Base-by-base conservation (phyloP, 2,797 vertebrate genomes). In the Scarus forsteni region DNA sequence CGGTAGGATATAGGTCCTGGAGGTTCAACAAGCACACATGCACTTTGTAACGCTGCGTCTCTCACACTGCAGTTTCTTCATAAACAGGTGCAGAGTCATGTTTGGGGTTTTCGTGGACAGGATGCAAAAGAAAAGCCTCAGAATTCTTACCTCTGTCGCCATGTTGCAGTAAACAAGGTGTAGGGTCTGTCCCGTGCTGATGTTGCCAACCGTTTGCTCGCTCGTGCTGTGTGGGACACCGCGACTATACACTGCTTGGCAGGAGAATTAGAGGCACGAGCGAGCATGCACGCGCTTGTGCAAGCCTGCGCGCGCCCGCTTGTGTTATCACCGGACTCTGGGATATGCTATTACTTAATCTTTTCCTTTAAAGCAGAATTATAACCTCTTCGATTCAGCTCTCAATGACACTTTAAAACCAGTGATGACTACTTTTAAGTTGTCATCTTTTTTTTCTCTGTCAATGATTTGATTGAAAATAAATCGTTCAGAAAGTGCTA, bases 91-190 rank as follows among this genome's bases (percentile, higher is more conserved):
- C 13, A 8, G 9, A 46, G 38, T 68, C 11, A 3, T 19, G 44
- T 54, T 10, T 27, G 34, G n/a, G 18, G 3, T 11, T 61, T 36
- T 4, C 39, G 8, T 35, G 53, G 34, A 42, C 3, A 39, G 13
- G 65, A 51, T 6, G 42, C 36, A 12, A 8, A n/a, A 53, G n/a
- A 48, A 52, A 66, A 44, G 3, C 18, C 34, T 4, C 5, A 39
- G 1, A 27, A 76, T 5, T 72, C 91, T 91, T 93, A 95, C 94
- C 94, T 95, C 94, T 88, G 93, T 92, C 91, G 93, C 93, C 94
- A 95, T 95, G 53, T 88, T 94, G 92, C 82, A 73, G 84, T 73
- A 7, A 27, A 85, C 77, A 61, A 44, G 78, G 62, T 85, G 73
- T 63, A 60, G 92, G 83, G 85, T 91, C 70, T 84, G 92, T 92